A percentile compares a stretch with the other conserved stretches of the same genome.
Evolutionary conservation across 2,797 vertebrate genomes (phyloP).

Genomic region (Pseudochaenichthys georgianus): DNA sequence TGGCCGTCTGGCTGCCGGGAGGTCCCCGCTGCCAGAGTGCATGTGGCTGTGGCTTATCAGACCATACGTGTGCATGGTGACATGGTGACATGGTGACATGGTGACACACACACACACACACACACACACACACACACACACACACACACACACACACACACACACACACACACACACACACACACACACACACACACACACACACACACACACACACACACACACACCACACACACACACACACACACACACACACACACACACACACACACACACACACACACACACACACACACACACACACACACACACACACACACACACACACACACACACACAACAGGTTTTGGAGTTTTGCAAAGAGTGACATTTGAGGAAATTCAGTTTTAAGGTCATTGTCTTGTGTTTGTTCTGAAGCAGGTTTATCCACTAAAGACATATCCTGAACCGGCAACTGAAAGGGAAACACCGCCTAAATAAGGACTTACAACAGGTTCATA

Average conservation of each 20-base stretch:
- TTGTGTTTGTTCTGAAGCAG: slow-evolving; percentile 29
- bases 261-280: slow-evolving; percentile 11
- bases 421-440: slow-evolving; percentile 6
- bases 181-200: slow-evolving; percentile 3
- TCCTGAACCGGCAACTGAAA: neutral
- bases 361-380: slow-evolving; percentile 15
- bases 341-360: slow-evolving; percentile 61
- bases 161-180: neutral
- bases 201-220: too few species aligned
- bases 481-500: too few species aligned
- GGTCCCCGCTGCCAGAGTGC: slow-evolving; percentile 34
- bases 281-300: slow-evolving; percentile 17
- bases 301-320: neutral
- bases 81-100: slow-evolving; percentile 2
- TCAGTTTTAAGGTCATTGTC: slow-evolving; percentile 2
- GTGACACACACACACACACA: slow-evolving; percentile 7
- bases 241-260: slow-evolving; percentile 16
- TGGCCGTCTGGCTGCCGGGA: slow-evolving; percentile 53
- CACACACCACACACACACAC: too few species aligned
- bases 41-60: slow-evolving; percentile 49
- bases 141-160: neutral
- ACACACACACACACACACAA: slow-evolving; percentile 23
- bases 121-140: neutral
- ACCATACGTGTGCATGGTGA: slow-evolving; percentile 3
- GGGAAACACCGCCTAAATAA: neutral